phyloP scores from a whole-genome alignment of 2,113 vertebrate genomes.

The Takifugu bimaculatus region DNA sequence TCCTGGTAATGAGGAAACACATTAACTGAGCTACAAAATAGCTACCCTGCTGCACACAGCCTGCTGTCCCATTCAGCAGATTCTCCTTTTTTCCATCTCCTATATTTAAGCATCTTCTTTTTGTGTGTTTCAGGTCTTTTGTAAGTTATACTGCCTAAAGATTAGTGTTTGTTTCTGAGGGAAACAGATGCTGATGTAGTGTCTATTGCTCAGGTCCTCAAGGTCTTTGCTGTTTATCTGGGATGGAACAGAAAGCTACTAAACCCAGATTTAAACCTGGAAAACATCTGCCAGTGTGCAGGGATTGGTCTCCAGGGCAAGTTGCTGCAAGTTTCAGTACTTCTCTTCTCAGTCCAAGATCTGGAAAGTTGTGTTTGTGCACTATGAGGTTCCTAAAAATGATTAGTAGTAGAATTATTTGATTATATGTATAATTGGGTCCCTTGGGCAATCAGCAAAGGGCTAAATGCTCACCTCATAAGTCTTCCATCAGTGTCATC shows the following conservation, averaged over 20 bases:
- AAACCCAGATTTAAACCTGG: neutral
- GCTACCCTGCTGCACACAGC: conserved; percentile 21
- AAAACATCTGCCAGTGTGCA: conserved; percentile 3
- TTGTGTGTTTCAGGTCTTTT: neutral
- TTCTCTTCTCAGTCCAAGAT: neutral
- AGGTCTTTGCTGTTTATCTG: conserved; percentile 35
- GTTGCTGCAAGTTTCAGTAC: neutral
- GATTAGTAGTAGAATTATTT: too few relatives aligned
- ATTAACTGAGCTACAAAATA: conserved; percentile 52
- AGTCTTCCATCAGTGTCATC: conserved; percentile 8
- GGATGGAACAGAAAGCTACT: conserved; percentile 5
- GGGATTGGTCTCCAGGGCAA: neutral
- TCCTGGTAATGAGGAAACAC: conserved; percentile 61
- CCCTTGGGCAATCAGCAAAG: neutral
- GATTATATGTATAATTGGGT: too few relatives aligned
- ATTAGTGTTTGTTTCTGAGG: neutral
- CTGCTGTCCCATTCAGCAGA: conserved; percentile 43
- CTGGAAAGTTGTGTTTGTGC: neutral
- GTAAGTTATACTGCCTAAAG: neutral
- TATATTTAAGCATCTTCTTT: conserved; percentile 1
- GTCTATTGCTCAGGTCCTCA: conserved; percentile 19
- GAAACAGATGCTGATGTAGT: neutral
- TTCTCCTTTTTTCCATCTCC: conserved; percentile 13
- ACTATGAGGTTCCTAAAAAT: neutral
- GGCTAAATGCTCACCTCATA: neutral